Evolutionary conservation across 2,888 invertebrate genomes (phyloP).

Genomic region (Caenorhabditis macrosperma): DNA sequence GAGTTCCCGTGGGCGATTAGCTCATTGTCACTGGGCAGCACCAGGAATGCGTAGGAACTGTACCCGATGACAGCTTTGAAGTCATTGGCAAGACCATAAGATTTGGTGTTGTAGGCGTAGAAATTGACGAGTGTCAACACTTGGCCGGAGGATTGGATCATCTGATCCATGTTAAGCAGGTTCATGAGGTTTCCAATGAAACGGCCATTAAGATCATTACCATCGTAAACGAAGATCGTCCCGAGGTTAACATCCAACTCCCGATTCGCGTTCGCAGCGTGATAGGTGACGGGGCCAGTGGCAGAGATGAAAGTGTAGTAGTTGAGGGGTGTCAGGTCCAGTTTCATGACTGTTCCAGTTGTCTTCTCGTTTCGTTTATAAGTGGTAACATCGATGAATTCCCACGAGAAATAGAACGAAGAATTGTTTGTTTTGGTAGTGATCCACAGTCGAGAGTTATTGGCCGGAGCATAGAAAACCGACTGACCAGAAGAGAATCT

Average conservation of each 20-base stretch:
- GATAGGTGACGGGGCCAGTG: conserved; percentile 4
- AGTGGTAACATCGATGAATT: conserved; percentile 13
- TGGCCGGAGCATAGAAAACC: conserved; percentile 9
- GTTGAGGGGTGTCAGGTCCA: conserved; percentile 4
- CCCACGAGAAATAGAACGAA: conserved; percentile 18
- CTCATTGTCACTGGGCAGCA: not conserved
- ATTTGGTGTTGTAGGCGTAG: conserved; percentile 10
- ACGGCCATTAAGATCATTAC: conserved; percentile 11
- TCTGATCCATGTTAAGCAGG: too few species aligned
- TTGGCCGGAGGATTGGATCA: too few species aligned
- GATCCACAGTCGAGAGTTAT: conserved; percentile 15
- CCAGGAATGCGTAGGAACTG: not conserved
- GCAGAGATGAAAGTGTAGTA: conserved; percentile 18
- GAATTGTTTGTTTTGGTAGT: not conserved
- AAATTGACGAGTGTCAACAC: conserved; percentile 22
- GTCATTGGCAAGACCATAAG: conserved; percentile 30
- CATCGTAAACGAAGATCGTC: conserved; percentile 27
- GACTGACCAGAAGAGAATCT: conserved; percentile 1
- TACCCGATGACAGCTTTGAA: conserved; percentile 5
- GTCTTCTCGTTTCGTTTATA: not conserved
- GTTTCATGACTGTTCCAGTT: conserved; percentile 8
- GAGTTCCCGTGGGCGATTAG: not conserved
- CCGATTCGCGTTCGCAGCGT: conserved; percentile 5
- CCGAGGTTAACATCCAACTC: not conserved
- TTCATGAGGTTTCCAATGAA: conserved; percentile 16